These are phyloP conservation scores for Eledona agricola DNA, from an alignment of 2,888 invertebrate species.

Conservation along the genomic window DNA sequence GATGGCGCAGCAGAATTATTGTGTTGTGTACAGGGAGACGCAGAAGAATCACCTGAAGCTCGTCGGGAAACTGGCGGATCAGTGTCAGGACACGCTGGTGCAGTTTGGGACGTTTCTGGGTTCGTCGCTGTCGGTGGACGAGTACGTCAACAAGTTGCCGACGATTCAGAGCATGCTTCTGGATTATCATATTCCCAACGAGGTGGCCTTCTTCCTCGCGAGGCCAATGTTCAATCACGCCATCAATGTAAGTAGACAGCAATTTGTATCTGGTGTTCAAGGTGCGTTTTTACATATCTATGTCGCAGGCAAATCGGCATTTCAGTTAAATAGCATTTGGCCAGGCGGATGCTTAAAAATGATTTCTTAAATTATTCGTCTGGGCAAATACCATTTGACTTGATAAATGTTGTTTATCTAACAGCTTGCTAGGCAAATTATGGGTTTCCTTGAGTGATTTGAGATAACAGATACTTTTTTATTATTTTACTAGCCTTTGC, in stretches of 20 bases:
- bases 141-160: slow-evolving; percentile 89
- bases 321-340: too few relatives aligned
- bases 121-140: slow-evolving; percentile 91
- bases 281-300: too few relatives aligned
- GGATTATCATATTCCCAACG: slow-evolving; percentile 93
- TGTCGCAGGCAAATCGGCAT: too few relatives aligned
- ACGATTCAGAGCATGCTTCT: slow-evolving; percentile 86
- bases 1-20: slow-evolving; percentile 97
- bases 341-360: too few relatives aligned
- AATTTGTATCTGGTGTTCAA: too few relatives aligned
- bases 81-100: slow-evolving; percentile 98
- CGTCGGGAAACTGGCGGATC: slow-evolving; percentile 84
- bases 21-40: slow-evolving; percentile 87
- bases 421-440: too few relatives aligned
- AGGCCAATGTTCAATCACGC: slow-evolving; percentile 89
- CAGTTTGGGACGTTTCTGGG: slow-evolving; percentile 98
- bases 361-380: too few relatives aligned
- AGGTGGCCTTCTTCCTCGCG: slow-evolving; percentile 97
- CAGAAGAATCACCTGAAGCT: slow-evolving; percentile 86
- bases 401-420: too few relatives aligned
- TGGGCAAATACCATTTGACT: too few relatives aligned
- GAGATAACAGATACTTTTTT: too few relatives aligned
- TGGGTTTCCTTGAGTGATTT: too few relatives aligned
- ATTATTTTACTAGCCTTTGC: too few relatives aligned
- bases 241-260: slow-evolving; percentile 79